phyloP scores from a whole-genome alignment of 2,888 invertebrate species.

The Cephalotes varians region DNA sequence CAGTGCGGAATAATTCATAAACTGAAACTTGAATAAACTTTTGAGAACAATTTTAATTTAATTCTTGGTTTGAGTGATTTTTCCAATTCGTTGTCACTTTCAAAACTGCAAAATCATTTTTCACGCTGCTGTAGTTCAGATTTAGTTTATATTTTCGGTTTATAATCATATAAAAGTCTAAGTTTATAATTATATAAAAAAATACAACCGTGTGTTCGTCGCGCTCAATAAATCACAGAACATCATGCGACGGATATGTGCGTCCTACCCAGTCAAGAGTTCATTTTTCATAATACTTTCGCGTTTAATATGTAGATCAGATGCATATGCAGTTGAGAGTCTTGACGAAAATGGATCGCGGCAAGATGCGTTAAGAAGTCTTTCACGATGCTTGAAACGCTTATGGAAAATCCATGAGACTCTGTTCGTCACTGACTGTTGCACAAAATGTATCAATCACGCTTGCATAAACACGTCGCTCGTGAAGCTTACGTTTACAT shows the following conservation, averaged over 20 bases:
- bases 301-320: constrained; percentile 16
- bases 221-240: not conserved
- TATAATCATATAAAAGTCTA: not conserved
- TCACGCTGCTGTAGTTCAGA: not conserved
- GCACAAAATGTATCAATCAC: constrained; percentile 47
- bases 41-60: not conserved
- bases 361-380: constrained; percentile 58
- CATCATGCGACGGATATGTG: not conserved
- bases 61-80: not conserved
- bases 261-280: constrained; percentile 20
- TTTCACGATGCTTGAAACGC: constrained; percentile 36
- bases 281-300: constrained; percentile 24
- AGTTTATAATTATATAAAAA: not conserved
- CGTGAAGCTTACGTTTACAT: constrained; percentile 9
- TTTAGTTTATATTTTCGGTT: not conserved
- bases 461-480: constrained; percentile 20
- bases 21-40: not conserved
- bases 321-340: constrained; percentile 14
- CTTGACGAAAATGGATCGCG: constrained; percentile 70
- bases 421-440: constrained; percentile 37
- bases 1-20: not conserved
- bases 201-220: not conserved
- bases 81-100: not conserved
- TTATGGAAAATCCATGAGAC: constrained; percentile 29
- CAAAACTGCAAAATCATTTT: not conserved